Evolutionary conservation across 2,113 vertebrate species (phyloP).

Genomic region (Sceloporus undulatus): DNA sequence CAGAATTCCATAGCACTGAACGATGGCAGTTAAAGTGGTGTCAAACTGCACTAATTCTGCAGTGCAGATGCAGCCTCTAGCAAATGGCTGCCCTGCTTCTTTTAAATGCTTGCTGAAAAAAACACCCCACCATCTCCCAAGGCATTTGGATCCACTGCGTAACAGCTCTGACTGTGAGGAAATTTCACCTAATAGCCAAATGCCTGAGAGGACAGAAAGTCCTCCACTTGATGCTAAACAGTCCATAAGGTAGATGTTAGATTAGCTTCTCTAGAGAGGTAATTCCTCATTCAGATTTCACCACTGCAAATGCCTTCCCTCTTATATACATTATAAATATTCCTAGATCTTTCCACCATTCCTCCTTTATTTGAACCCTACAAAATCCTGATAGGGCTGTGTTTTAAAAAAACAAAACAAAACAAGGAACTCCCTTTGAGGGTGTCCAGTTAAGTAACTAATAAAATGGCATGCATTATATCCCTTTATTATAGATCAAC

Average conservation of each 20-base stretch:
- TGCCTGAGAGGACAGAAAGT: too few relatives aligned
- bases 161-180: background rate
- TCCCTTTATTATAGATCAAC: slow-evolving; percentile 38
- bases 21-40: too few relatives aligned
- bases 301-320: background rate
- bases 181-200: too few relatives aligned
- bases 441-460: background rate
- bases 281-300: background rate
- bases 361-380: background rate
- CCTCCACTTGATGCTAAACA: background rate
- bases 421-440: background rate
- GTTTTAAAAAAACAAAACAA: background rate
- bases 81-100: background rate
- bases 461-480: slow-evolving; percentile 29
- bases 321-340: background rate
- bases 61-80: too few relatives aligned
- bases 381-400: background rate
- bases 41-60: too few relatives aligned
- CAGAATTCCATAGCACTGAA: too few relatives aligned
- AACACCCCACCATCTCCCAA: background rate
- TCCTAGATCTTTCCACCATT: background rate
- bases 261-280: background rate
- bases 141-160: background rate
- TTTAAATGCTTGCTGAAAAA: background rate
- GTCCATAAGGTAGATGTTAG: background rate